Conservation (phyloP, 2,797 vertebrate genomes). For the Sebastes dallii region DNA sequence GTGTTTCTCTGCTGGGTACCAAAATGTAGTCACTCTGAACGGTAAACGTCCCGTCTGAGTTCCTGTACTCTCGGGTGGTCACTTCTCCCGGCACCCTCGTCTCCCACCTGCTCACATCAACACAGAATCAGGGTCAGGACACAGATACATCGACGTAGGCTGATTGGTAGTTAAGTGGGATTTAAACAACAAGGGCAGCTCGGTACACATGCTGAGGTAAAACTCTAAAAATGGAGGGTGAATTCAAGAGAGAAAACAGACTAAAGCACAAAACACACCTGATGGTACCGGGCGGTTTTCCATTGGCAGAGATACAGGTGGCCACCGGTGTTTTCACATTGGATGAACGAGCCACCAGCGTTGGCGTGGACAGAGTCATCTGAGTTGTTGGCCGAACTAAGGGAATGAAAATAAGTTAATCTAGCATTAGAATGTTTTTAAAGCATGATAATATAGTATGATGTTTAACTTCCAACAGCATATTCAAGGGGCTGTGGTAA, state of each 20-base stretch:
- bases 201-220: background rate
- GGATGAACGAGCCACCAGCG: conserved; percentile 86
- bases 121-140: background rate
- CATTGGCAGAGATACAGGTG: conserved; percentile 92
- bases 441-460: background rate
- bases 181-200: background rate
- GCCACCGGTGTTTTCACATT: conserved; percentile 91
- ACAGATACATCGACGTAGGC: background rate
- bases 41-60: conserved; percentile 91
- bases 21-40: conserved; percentile 93
- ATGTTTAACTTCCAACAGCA: background rate
- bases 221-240: background rate
- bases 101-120: conserved; percentile 85
- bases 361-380: conserved; percentile 88
- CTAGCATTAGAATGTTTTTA: background rate
- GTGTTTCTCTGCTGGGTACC: conserved; percentile 89
- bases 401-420: background rate
- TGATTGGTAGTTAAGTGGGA: background rate
- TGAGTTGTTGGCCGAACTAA: conserved; percentile 91
- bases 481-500: background rate
- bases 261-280: conserved; percentile 54
- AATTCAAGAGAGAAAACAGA: background rate
- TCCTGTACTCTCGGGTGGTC: conserved; percentile 87
- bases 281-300: conserved; percentile 89
- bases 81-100: conserved; percentile 91